Base-by-base conservation (phyloP, 2,888 invertebrate species). In the Leucozona laternaria region DNA sequence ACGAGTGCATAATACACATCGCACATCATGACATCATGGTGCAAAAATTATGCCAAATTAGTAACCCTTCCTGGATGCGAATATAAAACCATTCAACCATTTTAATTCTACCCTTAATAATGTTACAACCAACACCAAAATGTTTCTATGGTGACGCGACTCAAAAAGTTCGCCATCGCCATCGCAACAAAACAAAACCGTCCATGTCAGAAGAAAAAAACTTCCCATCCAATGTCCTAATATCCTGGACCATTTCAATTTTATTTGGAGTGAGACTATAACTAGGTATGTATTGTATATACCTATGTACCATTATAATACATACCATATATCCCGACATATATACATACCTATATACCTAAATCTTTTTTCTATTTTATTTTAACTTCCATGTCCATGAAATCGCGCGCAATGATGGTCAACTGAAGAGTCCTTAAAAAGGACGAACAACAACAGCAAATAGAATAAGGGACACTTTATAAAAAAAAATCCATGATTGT, bases 241-340 rank as follows among this genome's bases (percentile, higher is more conserved):
- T 71, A 82, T 86, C 82, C 86, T 86, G 86, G 86, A 86, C 86
- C 86, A 86, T 79, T 82, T 82, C 70, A 82, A 86, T 75, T 50
- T 43, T 6, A 13, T 58, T 75, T 70, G 48, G 82, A 75, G 45
- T 79, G 78, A 78, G 86, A 22, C 11, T 22, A 6, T 6, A 43
- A 43, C 43, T 45, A 17, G n/a, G n/a, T n/a, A n/a, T n/a, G n/a
- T n/a, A n/a, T 11, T 0, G 1, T 22, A 22, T 13, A 11, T 48
- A 48, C 4, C 3, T 10, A 2, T 25, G 28, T 17, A n/a, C n/a
- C n/a, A n/a, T n/a, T 17, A 17, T 31, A 20, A 1, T 28, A 81
- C 34, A 79, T 79, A 55, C 15, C 55, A 31, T n/a, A 34, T 17
- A 71, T 8, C 15, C 60, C 37, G 79, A 60, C 76, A 68, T 80